A percentile compares a stretch with the other conserved stretches of the same genome.
Evolutionary conservation across 2,888 invertebrate species (phyloP).

Genomic region (Cephus runcator): DNA sequence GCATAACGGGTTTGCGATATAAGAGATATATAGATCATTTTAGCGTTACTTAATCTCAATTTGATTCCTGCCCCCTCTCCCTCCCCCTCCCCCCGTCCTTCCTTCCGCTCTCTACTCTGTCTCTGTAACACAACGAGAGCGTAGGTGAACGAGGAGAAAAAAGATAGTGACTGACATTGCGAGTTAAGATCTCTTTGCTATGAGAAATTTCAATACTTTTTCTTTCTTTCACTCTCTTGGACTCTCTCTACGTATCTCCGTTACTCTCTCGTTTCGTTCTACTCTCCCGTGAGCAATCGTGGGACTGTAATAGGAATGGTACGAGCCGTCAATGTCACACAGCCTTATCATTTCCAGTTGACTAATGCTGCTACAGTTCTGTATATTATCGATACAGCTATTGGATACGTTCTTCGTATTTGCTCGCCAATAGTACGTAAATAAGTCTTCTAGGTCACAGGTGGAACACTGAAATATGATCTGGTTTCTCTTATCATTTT

Average conservation of each 20-base stretch:
- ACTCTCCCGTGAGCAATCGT: background rate
- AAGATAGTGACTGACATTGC: background rate
- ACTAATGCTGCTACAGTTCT: background rate
- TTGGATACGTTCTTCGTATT: background rate
- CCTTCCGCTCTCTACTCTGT: background rate
- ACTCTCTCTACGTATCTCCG: background rate
- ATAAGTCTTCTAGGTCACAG: background rate
- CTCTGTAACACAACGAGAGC: background rate
- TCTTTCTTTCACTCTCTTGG: background rate
- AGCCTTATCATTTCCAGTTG: background rate
- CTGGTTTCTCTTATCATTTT: background rate
- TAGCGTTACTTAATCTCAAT: background rate
- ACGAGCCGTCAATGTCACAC: background rate
- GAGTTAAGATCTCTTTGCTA: background rate
- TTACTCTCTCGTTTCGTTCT: background rate
- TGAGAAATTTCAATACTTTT: background rate
- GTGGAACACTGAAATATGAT: background rate
- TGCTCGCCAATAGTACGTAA: background rate
- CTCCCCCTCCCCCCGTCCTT: too few species aligned
- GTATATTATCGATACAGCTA: background rate
- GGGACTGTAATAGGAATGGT: background rate
- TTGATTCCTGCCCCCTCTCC: background rate
- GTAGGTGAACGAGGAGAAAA: background rate
- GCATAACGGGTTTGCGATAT: background rate
- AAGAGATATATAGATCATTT: background rate